Percentiles rank a stretch among this genome's conserved stretches.
phyloP scores from a whole-genome alignment of 2,888 invertebrate genomes.

The Lamellibrachia satsuma region DNA sequence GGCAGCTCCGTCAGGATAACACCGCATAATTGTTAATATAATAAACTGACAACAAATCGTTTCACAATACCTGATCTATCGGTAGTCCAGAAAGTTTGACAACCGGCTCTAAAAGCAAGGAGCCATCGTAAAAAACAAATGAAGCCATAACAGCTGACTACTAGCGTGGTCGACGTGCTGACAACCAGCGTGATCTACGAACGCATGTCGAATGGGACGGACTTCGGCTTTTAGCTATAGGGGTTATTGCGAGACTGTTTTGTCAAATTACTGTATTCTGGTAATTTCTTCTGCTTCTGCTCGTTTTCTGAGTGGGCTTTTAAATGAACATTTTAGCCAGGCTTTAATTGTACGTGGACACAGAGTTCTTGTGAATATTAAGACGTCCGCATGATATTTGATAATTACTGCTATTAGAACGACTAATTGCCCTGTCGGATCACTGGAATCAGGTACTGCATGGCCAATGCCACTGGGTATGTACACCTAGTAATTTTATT shows the following conservation, averaged over 20 bases:
- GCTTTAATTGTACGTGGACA: too few species aligned
- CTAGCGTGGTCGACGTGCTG: not conserved
- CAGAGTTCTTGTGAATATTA: too few species aligned
- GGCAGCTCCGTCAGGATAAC: not conserved
- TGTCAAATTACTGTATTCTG: not conserved
- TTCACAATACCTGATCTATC: not conserved
- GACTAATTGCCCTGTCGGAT: too few species aligned
- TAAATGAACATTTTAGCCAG: too few species aligned
- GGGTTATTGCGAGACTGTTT: not conserved
- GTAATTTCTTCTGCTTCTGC: too few species aligned
- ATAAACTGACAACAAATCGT: not conserved
- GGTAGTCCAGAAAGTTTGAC: not conserved
- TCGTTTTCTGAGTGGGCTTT: too few species aligned
- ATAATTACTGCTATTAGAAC: too few species aligned
- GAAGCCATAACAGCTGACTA: not conserved
- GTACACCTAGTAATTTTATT: too few species aligned
- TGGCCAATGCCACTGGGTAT: too few species aligned
- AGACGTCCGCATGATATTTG: too few species aligned
- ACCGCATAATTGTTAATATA: not conserved
- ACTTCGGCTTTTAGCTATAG: not conserved
- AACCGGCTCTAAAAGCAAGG: constrained; percentile 3
- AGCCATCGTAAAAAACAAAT: not conserved
- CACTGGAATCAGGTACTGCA: too few species aligned
- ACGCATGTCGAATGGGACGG: constrained; percentile 17
- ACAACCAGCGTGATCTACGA: not conserved